A percentile compares a stretch with the other conserved stretches of the same genome.
These are phyloP conservation scores for Thaumetopoea pityocampa DNA, from an alignment of 1,140 invertebrate genomes.

Conservation along the genomic window DNA sequence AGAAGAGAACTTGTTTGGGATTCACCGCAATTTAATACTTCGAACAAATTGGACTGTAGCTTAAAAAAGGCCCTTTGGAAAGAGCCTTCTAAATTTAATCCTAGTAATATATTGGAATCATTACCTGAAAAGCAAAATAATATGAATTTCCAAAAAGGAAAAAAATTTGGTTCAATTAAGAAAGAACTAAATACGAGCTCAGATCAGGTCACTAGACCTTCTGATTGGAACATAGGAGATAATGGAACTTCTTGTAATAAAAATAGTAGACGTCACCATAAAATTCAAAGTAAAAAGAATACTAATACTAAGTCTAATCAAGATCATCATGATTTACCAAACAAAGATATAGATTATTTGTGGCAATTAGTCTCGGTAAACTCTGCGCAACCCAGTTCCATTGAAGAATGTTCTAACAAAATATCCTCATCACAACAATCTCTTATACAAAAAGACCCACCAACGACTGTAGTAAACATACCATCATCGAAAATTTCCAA, in stretches of 20 bases:
- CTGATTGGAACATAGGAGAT: conserved; percentile 26
- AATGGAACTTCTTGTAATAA: conserved; percentile 30
- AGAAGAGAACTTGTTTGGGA: conserved; percentile 75
- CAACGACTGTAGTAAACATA: conserved; percentile 33
- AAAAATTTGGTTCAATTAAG: conserved; percentile 40
- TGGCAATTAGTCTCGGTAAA: conserved; percentile 69
- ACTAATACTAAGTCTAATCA: conserved; percentile 45
- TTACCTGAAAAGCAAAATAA: conserved; percentile 62
- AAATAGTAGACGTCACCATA: conserved; percentile 40
- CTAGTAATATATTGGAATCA: conserved; percentile 63
- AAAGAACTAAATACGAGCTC: conserved; percentile 39
- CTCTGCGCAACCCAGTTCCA: conserved; percentile 43
- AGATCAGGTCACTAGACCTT: conserved; percentile 15
- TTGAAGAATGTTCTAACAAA: conserved; percentile 51
- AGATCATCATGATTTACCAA: conserved; percentile 58
- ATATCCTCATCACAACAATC: conserved; percentile 71
- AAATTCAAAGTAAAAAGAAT: conserved; percentile 40
- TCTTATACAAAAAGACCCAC: conserved; percentile 63
- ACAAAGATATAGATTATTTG: conserved; percentile 71
- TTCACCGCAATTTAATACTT: conserved; percentile 63
- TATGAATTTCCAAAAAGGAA: conserved; percentile 38
- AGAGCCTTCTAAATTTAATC: conserved; percentile 61
- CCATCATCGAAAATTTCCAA: conserved; percentile 43
- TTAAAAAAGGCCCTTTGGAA: conserved; percentile 70
- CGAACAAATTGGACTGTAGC: conserved; percentile 57